Base-by-base conservation (phyloP, 1,140 invertebrate genomes). In the Acromyrmex heyeri region DNA sequence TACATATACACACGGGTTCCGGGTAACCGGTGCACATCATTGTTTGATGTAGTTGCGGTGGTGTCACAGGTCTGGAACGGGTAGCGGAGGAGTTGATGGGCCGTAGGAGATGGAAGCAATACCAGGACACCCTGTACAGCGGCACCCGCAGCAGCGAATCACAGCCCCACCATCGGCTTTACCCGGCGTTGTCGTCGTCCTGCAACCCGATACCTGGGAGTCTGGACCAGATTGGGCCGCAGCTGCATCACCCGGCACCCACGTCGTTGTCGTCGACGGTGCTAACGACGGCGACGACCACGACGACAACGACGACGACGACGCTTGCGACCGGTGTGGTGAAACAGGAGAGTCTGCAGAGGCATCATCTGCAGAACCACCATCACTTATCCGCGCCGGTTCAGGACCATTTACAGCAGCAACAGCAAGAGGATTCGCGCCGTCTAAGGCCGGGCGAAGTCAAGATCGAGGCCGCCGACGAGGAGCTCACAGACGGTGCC, bases 1-100 rank as follows among this genome's bases (percentile, higher is more conserved):
- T n/a, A 44, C 30, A 5, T 57, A 65, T n/a, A 44, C 21, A 62
- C 14, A 50, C 27, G 86, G 86, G 70, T 79, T 57, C 30, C 70
- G 89, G 67, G 72, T 79, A 55, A 72, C 27, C 64, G 72, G 85
- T 78, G 87, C 83, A 90, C 87, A 87, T 93, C 91, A 94, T 92
- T 91, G 91, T 94, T 94, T 95, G 92, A 95, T 92, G 90, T 92
- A 93, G 92, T 93, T 92, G 67, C 87, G 90, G 87, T 94, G 85
- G 83, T 95, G 90, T 96, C 96, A 70, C 95, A 99, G 98, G 98
- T 96, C 96, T 99, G 97, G 98, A 99, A 97, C 97, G 98, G 96
- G 97, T 99, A 96, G 98, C 98, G 96, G 98, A 98, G 96, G 98
- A 98, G 97, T 98, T 98, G 96, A 98, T 98, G 97, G 98, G 98